A percentile compares a stretch with the other conserved stretches of the same genome.
phyloP scores from a whole-genome alignment of 2,888 invertebrate species.

The Megaustenia siamemsis region DNA sequence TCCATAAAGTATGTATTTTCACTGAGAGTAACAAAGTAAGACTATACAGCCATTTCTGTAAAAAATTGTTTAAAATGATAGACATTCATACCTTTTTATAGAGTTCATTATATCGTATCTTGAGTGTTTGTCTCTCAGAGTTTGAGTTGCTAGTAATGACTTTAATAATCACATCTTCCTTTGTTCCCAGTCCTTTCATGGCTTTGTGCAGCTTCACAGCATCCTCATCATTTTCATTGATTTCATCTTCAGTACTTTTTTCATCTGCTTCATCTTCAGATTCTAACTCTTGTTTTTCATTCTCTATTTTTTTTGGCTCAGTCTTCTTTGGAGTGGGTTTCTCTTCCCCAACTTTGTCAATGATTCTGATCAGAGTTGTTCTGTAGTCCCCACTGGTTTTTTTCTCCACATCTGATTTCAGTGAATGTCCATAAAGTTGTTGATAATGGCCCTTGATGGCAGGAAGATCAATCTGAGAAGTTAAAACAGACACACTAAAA shows the following conservation, averaged over 20 bases:
- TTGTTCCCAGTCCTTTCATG: conserved; percentile 68
- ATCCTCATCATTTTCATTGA: conserved; percentile 64
- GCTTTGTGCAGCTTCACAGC: conserved; percentile 70
- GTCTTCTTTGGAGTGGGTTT: conserved; percentile 11
- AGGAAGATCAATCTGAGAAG: conserved; percentile 79
- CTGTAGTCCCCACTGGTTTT: conserved; percentile 79
- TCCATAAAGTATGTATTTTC: too few species aligned
- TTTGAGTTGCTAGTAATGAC: conserved; percentile 70
- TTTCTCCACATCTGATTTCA: conserved; percentile 75
- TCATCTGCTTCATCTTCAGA: conserved; percentile 20
- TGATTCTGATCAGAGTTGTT: conserved; percentile 73
- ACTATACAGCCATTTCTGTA: too few species aligned
- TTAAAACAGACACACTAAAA: conserved; percentile 20
- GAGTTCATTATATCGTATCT: conserved; percentile 55
- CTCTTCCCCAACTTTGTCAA: conserved; percentile 61
- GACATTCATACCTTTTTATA: conserved; percentile 44
- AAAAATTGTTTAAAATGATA: too few species aligned
- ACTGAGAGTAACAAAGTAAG: too few species aligned
- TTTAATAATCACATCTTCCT: conserved; percentile 71
- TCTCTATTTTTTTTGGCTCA: not conserved
- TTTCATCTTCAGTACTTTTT: conserved; percentile 20
- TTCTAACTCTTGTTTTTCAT: not conserved
- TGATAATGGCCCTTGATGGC: conserved; percentile 79
- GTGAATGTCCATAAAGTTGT: conserved; percentile 74
- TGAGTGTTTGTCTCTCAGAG: conserved; percentile 72